These are phyloP conservation scores for Palythoa heliodiscus DNA, from an alignment of 92 coral and sea anemone genomes.

Conservation along the genomic window DNA sequence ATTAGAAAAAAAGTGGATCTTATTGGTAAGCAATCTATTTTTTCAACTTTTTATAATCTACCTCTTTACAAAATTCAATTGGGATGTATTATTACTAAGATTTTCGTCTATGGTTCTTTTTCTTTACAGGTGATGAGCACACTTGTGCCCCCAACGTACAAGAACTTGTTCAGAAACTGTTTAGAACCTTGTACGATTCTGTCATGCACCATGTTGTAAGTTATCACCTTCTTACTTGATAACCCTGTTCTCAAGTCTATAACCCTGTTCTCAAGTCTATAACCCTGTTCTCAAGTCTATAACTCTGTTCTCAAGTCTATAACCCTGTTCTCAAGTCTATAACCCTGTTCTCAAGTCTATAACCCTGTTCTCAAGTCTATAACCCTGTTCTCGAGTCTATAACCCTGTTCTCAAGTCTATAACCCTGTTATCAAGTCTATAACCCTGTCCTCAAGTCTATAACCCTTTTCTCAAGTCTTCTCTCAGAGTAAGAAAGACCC, in stretches of 20 bases:
- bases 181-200: constrained; percentile 69
- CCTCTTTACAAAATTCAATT: background rate
- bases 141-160: constrained; percentile 84
- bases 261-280: background rate
- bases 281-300: background rate
- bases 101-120: background rate
- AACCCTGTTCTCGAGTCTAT: background rate
- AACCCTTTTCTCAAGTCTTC: background rate
- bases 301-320: too few relatives aligned
- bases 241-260: background rate
- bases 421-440: too few relatives aligned
- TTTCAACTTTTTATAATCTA: background rate
- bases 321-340: background rate
- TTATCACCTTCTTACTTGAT: background rate
- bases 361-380: background rate
- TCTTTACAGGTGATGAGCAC: constrained; percentile 79
- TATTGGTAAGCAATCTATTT: constrained; percentile 74
- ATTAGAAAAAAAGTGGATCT: constrained; percentile 90
- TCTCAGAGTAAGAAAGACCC: too few relatives aligned
- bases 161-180: constrained; percentile 82
- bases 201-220: constrained; percentile 90
- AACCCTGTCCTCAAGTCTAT: background rate
- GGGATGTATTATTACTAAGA: too few relatives aligned
- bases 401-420: background rate
- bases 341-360: background rate